Evolutionary conservation across 1,140 invertebrate genomes (phyloP).

Genomic region (Brachionus asplanchnoidis): DNA sequence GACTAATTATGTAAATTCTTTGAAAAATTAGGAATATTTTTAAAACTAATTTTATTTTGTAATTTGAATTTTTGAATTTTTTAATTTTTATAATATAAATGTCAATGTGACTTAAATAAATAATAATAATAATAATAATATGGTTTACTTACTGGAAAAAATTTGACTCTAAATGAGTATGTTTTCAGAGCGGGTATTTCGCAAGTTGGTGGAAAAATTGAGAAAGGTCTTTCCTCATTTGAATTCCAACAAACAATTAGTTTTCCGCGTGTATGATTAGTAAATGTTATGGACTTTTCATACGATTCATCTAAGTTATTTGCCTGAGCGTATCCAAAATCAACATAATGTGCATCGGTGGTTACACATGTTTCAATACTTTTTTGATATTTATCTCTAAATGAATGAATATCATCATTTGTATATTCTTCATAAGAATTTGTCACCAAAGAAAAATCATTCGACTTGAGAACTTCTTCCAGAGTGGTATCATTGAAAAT

Average conservation of each 20-base stretch:
- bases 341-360: constrained; percentile 48
- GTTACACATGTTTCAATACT: constrained; percentile 51
- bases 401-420: constrained; percentile 17
- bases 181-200: constrained; percentile 55
- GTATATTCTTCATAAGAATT: neutral
- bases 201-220: constrained; percentile 48
- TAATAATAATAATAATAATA: too few species aligned
- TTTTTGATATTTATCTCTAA: constrained; percentile 45
- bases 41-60: too few species aligned
- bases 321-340: constrained; percentile 53
- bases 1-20: too few species aligned
- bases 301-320: constrained; percentile 48
- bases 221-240: constrained; percentile 49
- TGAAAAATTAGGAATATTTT: too few species aligned
- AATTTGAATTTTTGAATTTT: too few species aligned
- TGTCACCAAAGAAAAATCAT: neutral
- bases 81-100: too few species aligned
- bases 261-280: constrained; percentile 56
- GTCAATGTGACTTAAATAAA: too few species aligned
- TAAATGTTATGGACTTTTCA: constrained; percentile 49
- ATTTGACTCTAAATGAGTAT: constrained; percentile 52
- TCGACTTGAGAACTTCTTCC: neutral
- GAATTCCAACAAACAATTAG: constrained; percentile 53
- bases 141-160: constrained; percentile 52
- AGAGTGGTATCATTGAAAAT: neutral